phyloP scores from a whole-genome alignment of 2,888 invertebrate genomes.

The Chrysomela aeneicollis region DNA sequence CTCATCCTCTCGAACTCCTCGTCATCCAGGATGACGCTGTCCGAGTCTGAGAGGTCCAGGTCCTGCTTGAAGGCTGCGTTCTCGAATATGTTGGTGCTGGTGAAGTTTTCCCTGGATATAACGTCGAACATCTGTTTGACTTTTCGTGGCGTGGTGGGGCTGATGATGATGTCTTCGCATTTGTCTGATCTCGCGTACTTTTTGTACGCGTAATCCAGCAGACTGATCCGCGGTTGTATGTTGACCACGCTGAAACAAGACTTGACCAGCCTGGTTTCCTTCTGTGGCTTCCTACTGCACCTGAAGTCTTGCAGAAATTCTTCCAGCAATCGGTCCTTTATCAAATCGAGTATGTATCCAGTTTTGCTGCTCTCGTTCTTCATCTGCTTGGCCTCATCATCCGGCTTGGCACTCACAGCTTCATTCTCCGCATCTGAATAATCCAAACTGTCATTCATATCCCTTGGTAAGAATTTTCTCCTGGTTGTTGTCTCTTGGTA shows the following conservation, averaged over 20 bases:
- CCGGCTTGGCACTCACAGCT: background rate
- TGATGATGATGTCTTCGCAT: too few species aligned
- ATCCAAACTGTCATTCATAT: background rate
- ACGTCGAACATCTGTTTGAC: conserved; percentile 44
- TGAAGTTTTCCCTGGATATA: conserved; percentile 27
- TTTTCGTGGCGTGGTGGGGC: conserved; percentile 35
- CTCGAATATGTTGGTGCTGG: conserved; percentile 11
- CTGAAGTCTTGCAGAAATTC: background rate
- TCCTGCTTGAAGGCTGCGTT: conserved; percentile 1
- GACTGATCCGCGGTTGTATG: conserved; percentile 28
- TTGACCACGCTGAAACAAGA: conserved; percentile 22
- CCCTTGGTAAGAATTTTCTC: background rate
- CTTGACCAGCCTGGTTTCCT: conserved; percentile 15
- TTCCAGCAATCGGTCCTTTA: background rate
- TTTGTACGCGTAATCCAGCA: conserved; percentile 28
- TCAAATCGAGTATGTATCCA: background rate
- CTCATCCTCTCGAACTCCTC: conserved; percentile 38
- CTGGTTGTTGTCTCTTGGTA: background rate
- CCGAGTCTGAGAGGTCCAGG: conserved; percentile 29
- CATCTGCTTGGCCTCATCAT: background rate
- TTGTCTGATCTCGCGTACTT: too few species aligned
- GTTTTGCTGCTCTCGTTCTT: background rate
- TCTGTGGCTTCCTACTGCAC: background rate
- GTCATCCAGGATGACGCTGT: conserved; percentile 41
- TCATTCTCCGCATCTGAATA: background rate